A percentile compares a stretch with the other conserved stretches of the same genome.
These are phyloP conservation scores for Torymus auratus DNA, from an alignment of 2,888 invertebrate species.

Conservation along the genomic window DNA sequence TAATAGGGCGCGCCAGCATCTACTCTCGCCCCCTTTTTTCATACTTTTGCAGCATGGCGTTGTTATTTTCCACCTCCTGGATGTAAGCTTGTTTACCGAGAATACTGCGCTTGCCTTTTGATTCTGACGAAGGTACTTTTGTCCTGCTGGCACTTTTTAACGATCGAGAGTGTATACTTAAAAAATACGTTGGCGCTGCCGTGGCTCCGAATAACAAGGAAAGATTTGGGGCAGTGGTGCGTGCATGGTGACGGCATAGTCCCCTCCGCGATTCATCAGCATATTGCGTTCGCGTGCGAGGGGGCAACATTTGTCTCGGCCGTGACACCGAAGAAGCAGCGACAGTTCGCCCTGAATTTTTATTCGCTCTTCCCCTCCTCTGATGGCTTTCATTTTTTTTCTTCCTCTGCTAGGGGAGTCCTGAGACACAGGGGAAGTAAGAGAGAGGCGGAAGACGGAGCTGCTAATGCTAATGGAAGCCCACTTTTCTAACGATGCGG, in stretches of 20 bases:
- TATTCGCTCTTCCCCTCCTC: neutral
- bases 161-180: too few relatives aligned
- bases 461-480: slow-evolving; percentile 38
- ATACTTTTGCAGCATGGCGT: neutral
- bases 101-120: neutral
- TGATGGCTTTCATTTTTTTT: slow-evolving; percentile 5
- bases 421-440: neutral
- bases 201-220: too few relatives aligned
- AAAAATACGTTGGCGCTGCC: too few relatives aligned
- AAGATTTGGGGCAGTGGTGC: too few relatives aligned
- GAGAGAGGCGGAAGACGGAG: slow-evolving; percentile 1
- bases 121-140: neutral
- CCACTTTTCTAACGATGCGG: slow-evolving; percentile 36
- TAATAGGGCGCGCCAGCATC: neutral
- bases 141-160: too few relatives aligned
- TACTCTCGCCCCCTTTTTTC: neutral
- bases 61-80: neutral
- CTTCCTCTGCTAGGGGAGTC: neutral
- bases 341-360: slow-evolving; percentile 21
- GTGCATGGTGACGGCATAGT: too few relatives aligned
- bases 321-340: neutral
- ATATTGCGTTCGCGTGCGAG: neutral
- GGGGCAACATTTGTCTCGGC: slow-evolving; percentile 1
- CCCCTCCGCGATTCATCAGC: neutral
- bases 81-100: neutral